Evolutionary conservation across 2,888 invertebrate species (phyloP).

Genomic region (Callinectes sapidus): DNA sequence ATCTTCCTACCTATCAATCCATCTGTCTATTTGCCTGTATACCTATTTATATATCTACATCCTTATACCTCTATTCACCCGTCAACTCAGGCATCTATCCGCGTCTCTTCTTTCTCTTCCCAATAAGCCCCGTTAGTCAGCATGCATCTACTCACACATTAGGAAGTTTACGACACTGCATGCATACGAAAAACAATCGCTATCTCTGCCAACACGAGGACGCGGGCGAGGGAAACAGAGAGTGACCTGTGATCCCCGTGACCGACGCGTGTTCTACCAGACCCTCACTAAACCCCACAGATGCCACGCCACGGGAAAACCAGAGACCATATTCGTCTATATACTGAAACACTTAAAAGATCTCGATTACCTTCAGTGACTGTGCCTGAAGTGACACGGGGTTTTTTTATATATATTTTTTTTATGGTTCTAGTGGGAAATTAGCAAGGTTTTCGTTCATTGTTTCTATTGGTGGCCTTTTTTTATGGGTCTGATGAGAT

Average conservation of each 20-base stretch:
- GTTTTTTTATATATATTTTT: neutral
- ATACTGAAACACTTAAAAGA: too few relatives aligned
- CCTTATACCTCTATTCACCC: neutral
- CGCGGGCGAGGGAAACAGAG: neutral
- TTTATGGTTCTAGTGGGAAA: neutral
- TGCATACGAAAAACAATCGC: neutral
- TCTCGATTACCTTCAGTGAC: neutral
- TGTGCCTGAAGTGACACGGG: neutral
- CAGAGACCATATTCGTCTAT: neutral
- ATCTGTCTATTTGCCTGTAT: neutral
- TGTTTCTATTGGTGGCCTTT: too few relatives aligned
- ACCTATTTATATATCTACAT: neutral
- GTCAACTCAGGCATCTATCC: neutral
- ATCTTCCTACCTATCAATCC: too few relatives aligned
- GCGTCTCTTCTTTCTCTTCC: neutral
- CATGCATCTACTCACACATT: neutral
- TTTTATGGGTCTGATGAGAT: too few relatives aligned
- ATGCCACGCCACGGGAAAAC: neutral
- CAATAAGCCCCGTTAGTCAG: neutral
- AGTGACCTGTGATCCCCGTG: neutral
- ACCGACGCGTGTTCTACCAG: neutral
- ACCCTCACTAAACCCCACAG: neutral
- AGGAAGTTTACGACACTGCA: neutral
- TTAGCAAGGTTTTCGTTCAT: neutral
- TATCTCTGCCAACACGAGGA: neutral